Base-by-base conservation (phyloP, 1,140 invertebrate genomes). In the Campoletis sonorensis region DNA sequence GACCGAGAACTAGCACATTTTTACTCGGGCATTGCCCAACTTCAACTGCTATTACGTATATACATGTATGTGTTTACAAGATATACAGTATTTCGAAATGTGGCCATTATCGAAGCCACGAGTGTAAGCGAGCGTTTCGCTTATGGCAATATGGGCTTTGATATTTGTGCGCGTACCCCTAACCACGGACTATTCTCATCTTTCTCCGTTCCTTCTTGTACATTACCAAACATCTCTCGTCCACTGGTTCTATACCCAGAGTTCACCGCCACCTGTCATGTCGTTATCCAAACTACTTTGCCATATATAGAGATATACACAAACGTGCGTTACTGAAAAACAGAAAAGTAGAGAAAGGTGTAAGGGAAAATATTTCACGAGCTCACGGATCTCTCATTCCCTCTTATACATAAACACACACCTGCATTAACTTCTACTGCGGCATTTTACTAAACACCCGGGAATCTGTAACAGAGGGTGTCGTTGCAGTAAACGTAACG, bases 401-500 rank as follows among this genome's bases (percentile, higher is more conserved):
- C 40, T 3, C 71, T 18, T 58, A n/a, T n/a, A 21, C 23, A 75
- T 75, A 75, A 23, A 23, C 18, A 58, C 18, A 58, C 54, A 58
- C 54, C 54, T 58, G 54, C 54, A 58, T 58, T 58, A 58, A 58
- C 72, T 75, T 75, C 26, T 75, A 75, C 21, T 30, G 72, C 72
- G 4, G 71, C 21, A 68, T 30, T 10, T n/a, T 33, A 33, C 18
- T 51, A 51, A 49, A n/a, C 18, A 26, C 16, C 54, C 18, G 18
- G 16, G 71, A 45, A 49, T 75, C 72, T 75, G 45, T 30, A 21
- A n/a, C 54, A 23, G 54, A 58, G 54, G 16, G 54, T n/a, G 18
- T 10, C 21, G 21, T 58, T 21, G 21, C 18, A 2, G 54, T 21
- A n/a, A 23, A 58, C 8, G 54, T 58, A n/a, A n/a, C 18, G 4